A percentile compares a stretch with the other conserved stretches of the same genome.
These are phyloP conservation scores for Dryocosmus kuriphilus DNA, from an alignment of 2,888 invertebrate genomes.

Conservation along the genomic window DNA sequence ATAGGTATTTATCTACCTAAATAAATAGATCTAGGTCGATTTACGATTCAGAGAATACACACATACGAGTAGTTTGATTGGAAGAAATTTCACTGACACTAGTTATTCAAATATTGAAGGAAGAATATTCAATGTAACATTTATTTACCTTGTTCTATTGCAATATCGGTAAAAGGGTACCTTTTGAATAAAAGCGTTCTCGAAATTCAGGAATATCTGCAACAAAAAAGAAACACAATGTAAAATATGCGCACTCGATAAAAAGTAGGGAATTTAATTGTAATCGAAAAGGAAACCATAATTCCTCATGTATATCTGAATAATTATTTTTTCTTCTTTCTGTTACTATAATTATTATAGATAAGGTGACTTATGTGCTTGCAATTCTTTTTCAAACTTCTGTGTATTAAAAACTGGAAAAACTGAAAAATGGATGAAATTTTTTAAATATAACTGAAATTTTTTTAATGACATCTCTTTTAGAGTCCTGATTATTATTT, in stretches of 20 bases:
- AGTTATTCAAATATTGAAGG: slow-evolving; percentile 35
- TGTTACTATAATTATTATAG: no score
- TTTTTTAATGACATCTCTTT: no score
- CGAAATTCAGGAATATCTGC: slow-evolving; percentile 9
- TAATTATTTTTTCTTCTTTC: no score
- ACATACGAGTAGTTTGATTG: not conserved
- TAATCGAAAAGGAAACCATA: no score
- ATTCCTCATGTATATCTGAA: no score
- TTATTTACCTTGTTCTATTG: slow-evolving; percentile 29
- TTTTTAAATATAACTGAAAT: no score
- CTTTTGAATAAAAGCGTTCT: not conserved
- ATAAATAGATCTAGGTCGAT: not conserved
- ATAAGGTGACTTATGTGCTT: no score
- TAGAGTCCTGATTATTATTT: no score
- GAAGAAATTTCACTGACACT: slow-evolving; percentile 19
- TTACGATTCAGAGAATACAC: slow-evolving; percentile 5
- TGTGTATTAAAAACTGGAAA: no score
- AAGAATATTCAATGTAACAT: slow-evolving; percentile 12
- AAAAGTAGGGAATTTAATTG: not conserved
- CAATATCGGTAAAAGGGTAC: slow-evolving; percentile 17
- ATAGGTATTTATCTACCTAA: not conserved
- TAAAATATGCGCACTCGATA: not conserved
- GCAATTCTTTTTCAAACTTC: no score
- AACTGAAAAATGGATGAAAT: no score
- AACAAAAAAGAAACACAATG: slow-evolving; percentile 3